phyloP scores from a whole-genome alignment of 1,140 invertebrate genomes.

The Papilio dardanus region DNA sequence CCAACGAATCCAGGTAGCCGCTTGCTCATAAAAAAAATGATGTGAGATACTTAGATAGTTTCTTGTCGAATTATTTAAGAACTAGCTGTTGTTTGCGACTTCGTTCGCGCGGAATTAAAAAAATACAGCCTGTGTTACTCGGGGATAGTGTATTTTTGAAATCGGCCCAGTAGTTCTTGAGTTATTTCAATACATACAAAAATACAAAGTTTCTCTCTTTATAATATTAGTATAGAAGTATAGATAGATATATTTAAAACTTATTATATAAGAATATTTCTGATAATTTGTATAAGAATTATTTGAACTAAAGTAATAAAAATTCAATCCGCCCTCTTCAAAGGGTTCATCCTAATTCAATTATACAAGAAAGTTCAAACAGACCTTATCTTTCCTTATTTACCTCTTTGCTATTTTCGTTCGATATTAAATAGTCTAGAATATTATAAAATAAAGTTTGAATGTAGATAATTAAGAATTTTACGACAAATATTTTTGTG shows the following conservation, averaged over 20 bases:
- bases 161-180: no score
- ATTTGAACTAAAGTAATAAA: slow-evolving; percentile 1
- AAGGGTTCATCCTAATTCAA: slow-evolving; percentile 18
- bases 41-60: no score
- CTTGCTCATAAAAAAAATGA: no score
- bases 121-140: no score
- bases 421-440: background rate
- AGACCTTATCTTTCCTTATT: slow-evolving; percentile 13
- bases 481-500: background rate
- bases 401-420: background rate
- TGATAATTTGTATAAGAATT: background rate
- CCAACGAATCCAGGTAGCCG: no score
- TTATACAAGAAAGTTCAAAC: slow-evolving; percentile 12
- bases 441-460: background rate
- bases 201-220: no score
- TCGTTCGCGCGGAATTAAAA: no score
- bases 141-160: no score
- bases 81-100: no score
- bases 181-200: no score
- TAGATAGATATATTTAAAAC: background rate
- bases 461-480: background rate
- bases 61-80: no score
- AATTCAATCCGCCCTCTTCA: slow-evolving; percentile 10
- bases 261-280: background rate
- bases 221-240: no score